Conservation (phyloP, 2,888 invertebrate species). For the Eretmocerus hayati region DNA sequence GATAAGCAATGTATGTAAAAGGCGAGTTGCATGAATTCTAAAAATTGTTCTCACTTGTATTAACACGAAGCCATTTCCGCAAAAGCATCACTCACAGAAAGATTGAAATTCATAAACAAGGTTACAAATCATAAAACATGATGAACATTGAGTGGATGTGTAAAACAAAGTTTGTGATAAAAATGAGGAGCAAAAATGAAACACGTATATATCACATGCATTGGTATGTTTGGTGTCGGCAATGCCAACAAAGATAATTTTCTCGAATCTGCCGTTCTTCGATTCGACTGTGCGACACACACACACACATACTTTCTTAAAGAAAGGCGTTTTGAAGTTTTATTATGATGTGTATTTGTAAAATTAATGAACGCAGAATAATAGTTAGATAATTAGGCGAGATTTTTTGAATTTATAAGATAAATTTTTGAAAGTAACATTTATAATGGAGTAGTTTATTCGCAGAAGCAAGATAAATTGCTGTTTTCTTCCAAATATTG, state of each 20-base stretch:
- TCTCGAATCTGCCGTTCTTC: constrained; percentile 21
- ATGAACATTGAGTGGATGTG: not conserved
- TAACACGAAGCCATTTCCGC: constrained; percentile 10
- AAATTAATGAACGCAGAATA: constrained; percentile 9
- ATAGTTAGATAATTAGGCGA: constrained; percentile 8
- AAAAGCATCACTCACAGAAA: not conserved
- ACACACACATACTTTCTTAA: too few species aligned
- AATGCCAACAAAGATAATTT: constrained; percentile 15
- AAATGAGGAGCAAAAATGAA: constrained; percentile 7
- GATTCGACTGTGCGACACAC: constrained; percentile 10
- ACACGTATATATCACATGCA: not conserved
- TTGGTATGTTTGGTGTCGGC: constrained; percentile 6
- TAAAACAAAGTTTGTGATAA: constrained; percentile 17
- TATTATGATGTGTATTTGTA: too few species aligned
- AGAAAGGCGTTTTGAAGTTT: constrained; percentile 12
- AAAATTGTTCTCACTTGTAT: too few species aligned
- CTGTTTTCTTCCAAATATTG: constrained; percentile 19
- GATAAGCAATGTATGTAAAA: too few species aligned
- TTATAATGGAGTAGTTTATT: constrained; percentile 17
- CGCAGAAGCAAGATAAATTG: constrained; percentile 8
- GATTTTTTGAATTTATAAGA: constrained; percentile 18
- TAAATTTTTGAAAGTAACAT: constrained; percentile 8
- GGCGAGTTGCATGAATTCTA: too few species aligned
- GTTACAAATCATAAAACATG: not conserved
- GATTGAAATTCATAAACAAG: not conserved